These are phyloP conservation scores for Platysteira castanea DNA, from an alignment of 2,113 vertebrate species.

Conservation along the genomic window DNA sequence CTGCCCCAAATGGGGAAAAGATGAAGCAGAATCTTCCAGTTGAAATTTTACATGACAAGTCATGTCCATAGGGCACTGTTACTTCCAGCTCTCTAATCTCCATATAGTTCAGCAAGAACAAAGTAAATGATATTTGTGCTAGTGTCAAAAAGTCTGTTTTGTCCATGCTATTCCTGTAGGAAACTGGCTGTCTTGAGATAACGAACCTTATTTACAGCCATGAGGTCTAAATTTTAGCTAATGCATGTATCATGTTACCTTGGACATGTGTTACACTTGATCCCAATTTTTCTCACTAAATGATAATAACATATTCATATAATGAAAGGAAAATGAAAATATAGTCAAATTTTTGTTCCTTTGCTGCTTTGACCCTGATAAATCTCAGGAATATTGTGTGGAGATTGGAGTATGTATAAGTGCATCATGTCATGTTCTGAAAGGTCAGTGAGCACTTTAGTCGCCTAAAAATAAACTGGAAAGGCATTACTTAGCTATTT, in stretches of 20 bases:
- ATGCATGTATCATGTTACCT: not conserved
- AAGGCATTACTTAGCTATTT: not conserved
- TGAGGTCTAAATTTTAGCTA: not conserved
- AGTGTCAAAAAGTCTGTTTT: not conserved
- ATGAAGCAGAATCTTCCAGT: not conserved
- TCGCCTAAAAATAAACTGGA: conserved; percentile 4
- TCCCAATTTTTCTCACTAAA: not conserved
- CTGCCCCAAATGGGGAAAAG: not conserved
- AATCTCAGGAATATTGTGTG: not conserved
- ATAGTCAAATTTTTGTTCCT: not conserved
- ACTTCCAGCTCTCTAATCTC: not conserved
- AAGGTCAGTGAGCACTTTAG: not conserved
- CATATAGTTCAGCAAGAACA: not conserved
- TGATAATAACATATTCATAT: not conserved
- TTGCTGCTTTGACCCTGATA: not conserved
- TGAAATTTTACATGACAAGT: not conserved
- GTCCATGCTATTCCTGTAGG: not conserved
- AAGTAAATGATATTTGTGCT: not conserved
- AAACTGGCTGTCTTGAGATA: not conserved
- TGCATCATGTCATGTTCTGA: not conserved
- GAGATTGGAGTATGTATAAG: not conserved
- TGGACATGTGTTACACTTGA: not conserved
- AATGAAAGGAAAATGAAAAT: not conserved
- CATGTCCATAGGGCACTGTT: not conserved
- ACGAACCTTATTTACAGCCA: not conserved